Evolutionary conservation across 2,113 vertebrate genomes (phyloP).

Genomic region (Calyptomena viridis): DNA sequence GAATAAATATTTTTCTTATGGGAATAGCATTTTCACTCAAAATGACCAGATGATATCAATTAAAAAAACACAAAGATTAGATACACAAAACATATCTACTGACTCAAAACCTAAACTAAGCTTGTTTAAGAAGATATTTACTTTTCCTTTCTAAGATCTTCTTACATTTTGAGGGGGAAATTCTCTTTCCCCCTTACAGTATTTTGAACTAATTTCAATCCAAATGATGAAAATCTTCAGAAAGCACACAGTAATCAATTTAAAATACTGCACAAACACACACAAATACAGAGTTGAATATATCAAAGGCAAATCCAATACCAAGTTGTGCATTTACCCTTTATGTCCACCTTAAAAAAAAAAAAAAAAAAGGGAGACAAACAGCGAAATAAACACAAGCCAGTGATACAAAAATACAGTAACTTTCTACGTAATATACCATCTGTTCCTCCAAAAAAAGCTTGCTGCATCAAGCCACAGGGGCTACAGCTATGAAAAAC

Average conservation of each 20-base stretch:
- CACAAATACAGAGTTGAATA: not conserved
- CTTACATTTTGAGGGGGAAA: not conserved
- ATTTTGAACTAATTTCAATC: not conserved
- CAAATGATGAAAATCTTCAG: not conserved
- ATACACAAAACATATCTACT: conserved; percentile 8
- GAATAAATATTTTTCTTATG: conserved; percentile 57
- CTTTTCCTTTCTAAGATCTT: not conserved
- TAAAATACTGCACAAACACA: not conserved
- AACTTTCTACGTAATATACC: conserved; percentile 54
- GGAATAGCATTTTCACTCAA: conserved; percentile 47
- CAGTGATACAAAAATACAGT: conserved; percentile 28
- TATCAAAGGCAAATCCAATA: not conserved
- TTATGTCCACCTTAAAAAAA: not conserved
- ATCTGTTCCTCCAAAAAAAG: conserved; percentile 52
- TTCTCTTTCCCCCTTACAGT: not conserved
- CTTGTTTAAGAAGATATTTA: not conserved
- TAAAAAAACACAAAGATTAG: conserved; percentile 14
- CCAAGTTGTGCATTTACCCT: not conserved
- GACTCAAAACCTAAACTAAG: not conserved
- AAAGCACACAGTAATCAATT: not conserved
- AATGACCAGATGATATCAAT: conserved; percentile 55
- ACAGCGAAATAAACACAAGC: not conserved
- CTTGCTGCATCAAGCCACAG: conserved; percentile 45
- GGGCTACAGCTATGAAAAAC: conserved; percentile 45
- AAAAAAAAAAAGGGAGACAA: not conserved